Percentiles rank a stretch among this genome's conserved stretches.
Conservation (phyloP, 2,888 invertebrate species). For the Thereva nobilitata region DNA sequence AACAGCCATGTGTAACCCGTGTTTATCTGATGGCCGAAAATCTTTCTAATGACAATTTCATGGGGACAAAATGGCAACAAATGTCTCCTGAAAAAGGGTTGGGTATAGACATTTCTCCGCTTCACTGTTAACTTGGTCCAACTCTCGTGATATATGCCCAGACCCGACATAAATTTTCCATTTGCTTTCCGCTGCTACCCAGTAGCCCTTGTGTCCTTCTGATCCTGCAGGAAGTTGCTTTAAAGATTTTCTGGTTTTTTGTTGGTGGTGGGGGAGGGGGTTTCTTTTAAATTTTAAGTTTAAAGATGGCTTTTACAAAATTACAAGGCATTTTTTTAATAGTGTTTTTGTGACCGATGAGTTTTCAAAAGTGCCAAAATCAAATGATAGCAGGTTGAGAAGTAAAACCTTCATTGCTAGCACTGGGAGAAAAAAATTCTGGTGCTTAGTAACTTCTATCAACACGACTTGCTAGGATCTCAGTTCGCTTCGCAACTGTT, state of each 20-base stretch:
- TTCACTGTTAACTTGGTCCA: conserved; percentile 26
- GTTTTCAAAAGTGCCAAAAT: too few relatives aligned
- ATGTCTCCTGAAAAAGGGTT: conserved; percentile 38
- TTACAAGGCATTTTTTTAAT: too few relatives aligned
- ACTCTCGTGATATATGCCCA: conserved; percentile 29
- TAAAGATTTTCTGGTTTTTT: conserved; percentile 9
- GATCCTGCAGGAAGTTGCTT: conserved; percentile 13
- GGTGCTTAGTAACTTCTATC: too few relatives aligned
- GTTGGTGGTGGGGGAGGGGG: too few relatives aligned
- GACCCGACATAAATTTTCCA: conserved; percentile 34
- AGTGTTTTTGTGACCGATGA: too few relatives aligned
- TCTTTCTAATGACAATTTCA: conserved; percentile 44
- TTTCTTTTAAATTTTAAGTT: too few relatives aligned
- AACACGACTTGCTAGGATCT: too few relatives aligned
- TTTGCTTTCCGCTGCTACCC: conserved; percentile 24
- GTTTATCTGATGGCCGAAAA: conserved; percentile 43
- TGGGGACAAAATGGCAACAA: conserved; percentile 43
- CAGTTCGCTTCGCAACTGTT: too few relatives aligned
- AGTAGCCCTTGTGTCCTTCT: conserved; percentile 23
- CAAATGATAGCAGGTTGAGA: too few relatives aligned
- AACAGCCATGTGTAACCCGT: conserved; percentile 13
- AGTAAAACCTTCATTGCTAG: too few relatives aligned
- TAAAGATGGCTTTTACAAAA: too few relatives aligned
- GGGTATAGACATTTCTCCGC: conserved; percentile 29
- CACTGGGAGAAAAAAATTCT: too few relatives aligned